Conservation (phyloP, 2,113 vertebrate genomes). For the Lontra canadensis region DNA sequence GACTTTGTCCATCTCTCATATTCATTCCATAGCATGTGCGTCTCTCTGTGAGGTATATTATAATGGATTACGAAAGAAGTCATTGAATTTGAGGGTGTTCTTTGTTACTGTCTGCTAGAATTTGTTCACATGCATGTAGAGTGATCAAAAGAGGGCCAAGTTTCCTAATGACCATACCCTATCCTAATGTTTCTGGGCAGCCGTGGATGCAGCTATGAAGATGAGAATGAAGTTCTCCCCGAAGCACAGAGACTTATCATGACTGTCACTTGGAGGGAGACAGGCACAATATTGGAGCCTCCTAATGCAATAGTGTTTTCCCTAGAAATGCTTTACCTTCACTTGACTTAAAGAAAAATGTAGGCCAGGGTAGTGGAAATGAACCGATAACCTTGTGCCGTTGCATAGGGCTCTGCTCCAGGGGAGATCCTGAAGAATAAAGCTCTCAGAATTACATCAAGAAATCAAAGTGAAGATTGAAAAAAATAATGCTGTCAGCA, state of each 20-base stretch:
- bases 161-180: neutral
- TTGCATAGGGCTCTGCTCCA: constrained; percentile 37
- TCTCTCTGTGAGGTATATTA: neutral
- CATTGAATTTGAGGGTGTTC: neutral
- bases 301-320: neutral
- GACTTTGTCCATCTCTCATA: too few species aligned
- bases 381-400: constrained; percentile 56
- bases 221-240: neutral
- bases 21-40: accelerated
- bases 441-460: constrained; percentile 67
- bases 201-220: neutral
- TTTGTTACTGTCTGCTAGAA: neutral
- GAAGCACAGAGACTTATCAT: neutral
- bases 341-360: neutral
- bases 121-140: neutral
- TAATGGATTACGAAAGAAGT: neutral
- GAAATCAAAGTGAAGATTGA: constrained; percentile 51
- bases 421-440: constrained; percentile 25
- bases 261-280: neutral
- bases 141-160: neutral
- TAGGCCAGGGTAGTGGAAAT: constrained; percentile 5
- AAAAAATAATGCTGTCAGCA: neutral
- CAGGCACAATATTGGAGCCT: neutral
- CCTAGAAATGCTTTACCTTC: neutral
- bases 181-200: neutral